phyloP scores from a whole-genome alignment of 64 coral and sea anemone genomes.

The Anthopleura sola region DNA sequence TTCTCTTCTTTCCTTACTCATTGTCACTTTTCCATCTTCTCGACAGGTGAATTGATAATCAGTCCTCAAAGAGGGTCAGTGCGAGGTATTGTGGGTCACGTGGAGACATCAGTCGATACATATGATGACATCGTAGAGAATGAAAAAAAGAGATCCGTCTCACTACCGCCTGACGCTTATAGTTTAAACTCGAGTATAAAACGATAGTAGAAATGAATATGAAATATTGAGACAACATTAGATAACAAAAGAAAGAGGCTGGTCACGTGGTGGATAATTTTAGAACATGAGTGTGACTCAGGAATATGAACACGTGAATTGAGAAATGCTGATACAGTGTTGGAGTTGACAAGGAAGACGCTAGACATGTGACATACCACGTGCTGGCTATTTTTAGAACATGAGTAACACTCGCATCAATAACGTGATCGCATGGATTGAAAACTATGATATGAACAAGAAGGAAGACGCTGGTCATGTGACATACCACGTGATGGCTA shows the following conservation, averaged over 20 bases:
- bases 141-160: conserved; percentile 27
- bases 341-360: neutral
- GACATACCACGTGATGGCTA: neutral
- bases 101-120: conserved; percentile 77
- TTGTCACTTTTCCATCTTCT: neutral
- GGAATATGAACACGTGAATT: no score
- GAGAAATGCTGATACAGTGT: no score
- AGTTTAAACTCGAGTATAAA: neutral
- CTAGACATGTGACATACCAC: neutral
- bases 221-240: neutral
- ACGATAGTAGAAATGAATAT: neutral
- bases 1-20: neutral
- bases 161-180: neutral
- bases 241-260: no score
- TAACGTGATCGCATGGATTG: no score
- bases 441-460: no score
- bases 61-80: conserved; percentile 79
- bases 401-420: neutral
- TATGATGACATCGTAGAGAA: conserved; percentile 74
- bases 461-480: neutral
- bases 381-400: neutral
- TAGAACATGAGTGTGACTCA: neutral
- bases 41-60: conserved; percentile 80
- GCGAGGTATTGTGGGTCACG: conserved; percentile 90
- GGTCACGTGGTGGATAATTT: neutral